phyloP scores from a whole-genome alignment of 2,113 vertebrate genomes.

The Chroicocephalus ridibundus region DNA sequence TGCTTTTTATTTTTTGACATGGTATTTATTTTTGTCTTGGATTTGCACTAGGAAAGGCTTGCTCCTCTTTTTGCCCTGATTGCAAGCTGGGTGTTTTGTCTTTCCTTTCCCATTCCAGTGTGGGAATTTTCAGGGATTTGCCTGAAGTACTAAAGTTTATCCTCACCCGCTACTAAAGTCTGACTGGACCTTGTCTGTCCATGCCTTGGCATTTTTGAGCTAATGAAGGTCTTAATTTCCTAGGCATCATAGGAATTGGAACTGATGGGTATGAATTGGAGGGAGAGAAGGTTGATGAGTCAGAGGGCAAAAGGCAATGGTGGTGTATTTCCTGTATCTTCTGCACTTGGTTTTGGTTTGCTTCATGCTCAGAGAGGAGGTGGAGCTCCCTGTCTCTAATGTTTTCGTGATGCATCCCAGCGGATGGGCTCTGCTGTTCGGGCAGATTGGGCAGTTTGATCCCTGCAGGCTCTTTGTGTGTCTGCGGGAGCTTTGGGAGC shows the following conservation, averaged over 20 bases:
- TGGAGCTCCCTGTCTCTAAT: neutral
- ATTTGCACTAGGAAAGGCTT: neutral
- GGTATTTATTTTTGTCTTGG: slow-evolving; percentile 9
- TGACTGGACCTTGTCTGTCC: neutral
- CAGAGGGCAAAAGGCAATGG: neutral
- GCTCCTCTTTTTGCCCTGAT: neutral
- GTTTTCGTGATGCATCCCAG: neutral
- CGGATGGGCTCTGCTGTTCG: neutral
- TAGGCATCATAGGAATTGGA: neutral
- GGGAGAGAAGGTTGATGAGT: neutral
- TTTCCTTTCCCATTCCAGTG: neutral
- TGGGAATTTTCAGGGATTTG: neutral
- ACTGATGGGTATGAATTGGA: neutral
- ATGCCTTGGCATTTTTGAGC: neutral
- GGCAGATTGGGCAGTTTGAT: neutral
- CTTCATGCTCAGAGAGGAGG: neutral
- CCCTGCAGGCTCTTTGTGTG: neutral
- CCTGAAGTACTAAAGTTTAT: neutral
- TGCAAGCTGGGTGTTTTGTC: neutral
- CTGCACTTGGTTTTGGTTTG: neutral
- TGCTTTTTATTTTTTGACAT: neutral
- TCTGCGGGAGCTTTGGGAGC: neutral
- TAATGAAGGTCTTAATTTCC: neutral
- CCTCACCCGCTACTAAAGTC: neutral
- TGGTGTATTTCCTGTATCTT: neutral